phyloP scores from a whole-genome alignment of 2,888 invertebrate species.

The Catonia carolina region DNA sequence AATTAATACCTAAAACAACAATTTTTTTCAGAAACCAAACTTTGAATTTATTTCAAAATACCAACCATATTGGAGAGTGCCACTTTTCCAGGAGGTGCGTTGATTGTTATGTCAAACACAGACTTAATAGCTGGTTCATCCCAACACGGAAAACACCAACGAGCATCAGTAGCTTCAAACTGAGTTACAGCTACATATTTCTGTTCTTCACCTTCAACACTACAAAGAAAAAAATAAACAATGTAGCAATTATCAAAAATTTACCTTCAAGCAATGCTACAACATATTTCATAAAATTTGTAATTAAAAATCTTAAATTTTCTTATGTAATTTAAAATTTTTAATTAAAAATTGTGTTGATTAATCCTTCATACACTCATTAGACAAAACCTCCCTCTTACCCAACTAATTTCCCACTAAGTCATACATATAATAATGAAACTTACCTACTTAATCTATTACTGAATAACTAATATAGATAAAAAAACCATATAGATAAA shows the following conservation, averaged over 20 bases:
- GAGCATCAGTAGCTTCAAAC: constrained; percentile 85
- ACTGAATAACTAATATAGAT: no score
- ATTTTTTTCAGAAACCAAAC: no score
- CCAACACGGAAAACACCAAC: constrained; percentile 95
- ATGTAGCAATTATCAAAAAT: background rate
- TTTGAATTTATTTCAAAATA: no score
- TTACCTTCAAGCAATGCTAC: background rate
- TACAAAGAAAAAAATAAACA: background rate
- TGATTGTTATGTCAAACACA: constrained; percentile 81
- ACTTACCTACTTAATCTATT: no score
- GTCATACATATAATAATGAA: no score
- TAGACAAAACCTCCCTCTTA: no score
- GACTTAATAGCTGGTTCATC: constrained; percentile 96
- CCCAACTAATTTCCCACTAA: no score
- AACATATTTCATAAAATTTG: background rate
- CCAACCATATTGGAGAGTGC: constrained; percentile 89
- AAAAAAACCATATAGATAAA: no score
- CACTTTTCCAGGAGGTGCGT: constrained; percentile 64
- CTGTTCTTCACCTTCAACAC: constrained; percentile 56
- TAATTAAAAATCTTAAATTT: background rate
- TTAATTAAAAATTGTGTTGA: no score
- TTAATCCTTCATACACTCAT: no score
- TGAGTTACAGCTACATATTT: constrained; percentile 84
- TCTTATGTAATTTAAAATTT: background rate
- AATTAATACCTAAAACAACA: no score